These are phyloP conservation scores for Drosophila kikkawai DNA, from an alignment of 1,140 invertebrate species.

Conservation along the genomic window DNA sequence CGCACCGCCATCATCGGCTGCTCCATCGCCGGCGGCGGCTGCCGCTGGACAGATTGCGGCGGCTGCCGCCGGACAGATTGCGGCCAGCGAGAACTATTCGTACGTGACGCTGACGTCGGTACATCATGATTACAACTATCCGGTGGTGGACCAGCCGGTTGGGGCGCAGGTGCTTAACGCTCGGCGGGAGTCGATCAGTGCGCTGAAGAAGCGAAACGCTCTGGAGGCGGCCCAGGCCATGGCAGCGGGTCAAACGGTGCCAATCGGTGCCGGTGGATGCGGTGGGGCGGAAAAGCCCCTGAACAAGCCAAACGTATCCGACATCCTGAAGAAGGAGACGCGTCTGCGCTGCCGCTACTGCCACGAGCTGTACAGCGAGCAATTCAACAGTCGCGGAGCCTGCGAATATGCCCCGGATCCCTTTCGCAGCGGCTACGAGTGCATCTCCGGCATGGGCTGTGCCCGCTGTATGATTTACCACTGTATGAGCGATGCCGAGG, in stretches of 20 bases:
- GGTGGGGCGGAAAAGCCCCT: slow-evolving; percentile 47
- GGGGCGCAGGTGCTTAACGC: slow-evolving; percentile 84
- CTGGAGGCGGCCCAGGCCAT: slow-evolving; percentile 75
- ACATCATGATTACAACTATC: slow-evolving; percentile 93
- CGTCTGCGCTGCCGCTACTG: slow-evolving; percentile 86
- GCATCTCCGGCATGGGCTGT: slow-evolving; percentile 93
- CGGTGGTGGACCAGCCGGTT: slow-evolving; percentile 89
- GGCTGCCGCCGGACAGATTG: slow-evolving; percentile 57
- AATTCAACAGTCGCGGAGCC: slow-evolving; percentile 92
- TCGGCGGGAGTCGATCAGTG: slow-evolving; percentile 87
- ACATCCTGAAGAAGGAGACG: slow-evolving; percentile 76
- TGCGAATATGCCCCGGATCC: slow-evolving; percentile 96
- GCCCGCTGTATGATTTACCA: slow-evolving; percentile 96
- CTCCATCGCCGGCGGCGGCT: slow-evolving; percentile 51
- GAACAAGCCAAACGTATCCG: slow-evolving; percentile 75
- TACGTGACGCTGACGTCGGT: slow-evolving; percentile 94
- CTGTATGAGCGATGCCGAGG: slow-evolving; percentile 94
- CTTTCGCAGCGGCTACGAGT: slow-evolving; percentile 92
- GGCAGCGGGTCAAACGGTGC: slow-evolving; percentile 67
- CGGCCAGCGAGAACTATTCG: slow-evolving; percentile 89
- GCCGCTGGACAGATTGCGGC: slow-evolving; percentile 63
- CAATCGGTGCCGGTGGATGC: slow-evolving; percentile 13
- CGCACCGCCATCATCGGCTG: slow-evolving; percentile 40
- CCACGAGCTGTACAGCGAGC: slow-evolving; percentile 91
- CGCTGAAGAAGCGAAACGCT: slow-evolving; percentile 87